Evolutionary conservation across 2,797 vertebrate species (phyloP), one percentile per base, ranked within the genome.

Genomic region (Protosalanx chinensis): DNA sequence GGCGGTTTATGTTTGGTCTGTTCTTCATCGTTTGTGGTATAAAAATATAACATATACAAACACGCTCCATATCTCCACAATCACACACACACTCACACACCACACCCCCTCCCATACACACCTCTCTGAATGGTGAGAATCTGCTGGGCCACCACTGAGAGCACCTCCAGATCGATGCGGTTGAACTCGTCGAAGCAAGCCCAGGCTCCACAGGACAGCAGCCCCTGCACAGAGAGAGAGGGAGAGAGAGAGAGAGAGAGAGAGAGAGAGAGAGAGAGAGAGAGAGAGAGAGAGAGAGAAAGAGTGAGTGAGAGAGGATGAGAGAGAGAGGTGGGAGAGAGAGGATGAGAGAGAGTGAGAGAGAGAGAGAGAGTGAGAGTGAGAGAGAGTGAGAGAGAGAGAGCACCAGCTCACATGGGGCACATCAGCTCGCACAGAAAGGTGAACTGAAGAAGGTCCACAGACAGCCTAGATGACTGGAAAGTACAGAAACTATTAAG

Each of bases 181-280:
- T 97, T 97, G 84, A 97, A 97, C 83, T 98, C 96, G 84, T 98
- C 95, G 88, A 98, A 97, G 87, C 96, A 97, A 80, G 95, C 95
- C 95, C 96, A 97, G 16, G 95, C 96, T 70, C 95, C 95, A 62
- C 94, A 95, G 65, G 94, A 96, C 86, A 98, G 88, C 71, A 97
- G 90, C 30, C 95, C 96, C 95, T 96, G 73, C 8, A 61, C 7
- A 23, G 23, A 69, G 56, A 71, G 5, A 78, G 61, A 64, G 32
- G 33, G 27, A 33, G 49, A 67, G 41, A 67, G 32, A 67, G 35
- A 5, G 46, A 67, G 32, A 10, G 27, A 61, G 3, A 35, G 33
- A 35, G 3, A 35, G 33, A 35, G 33, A 35, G 5, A 35, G 3
- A 35, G 3, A 35, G 33, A 35, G 35, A 37, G 35, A 37, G 35